phyloP scores from a whole-genome alignment of 2,113 vertebrate genomes.

The Aegotheles bennettii region DNA sequence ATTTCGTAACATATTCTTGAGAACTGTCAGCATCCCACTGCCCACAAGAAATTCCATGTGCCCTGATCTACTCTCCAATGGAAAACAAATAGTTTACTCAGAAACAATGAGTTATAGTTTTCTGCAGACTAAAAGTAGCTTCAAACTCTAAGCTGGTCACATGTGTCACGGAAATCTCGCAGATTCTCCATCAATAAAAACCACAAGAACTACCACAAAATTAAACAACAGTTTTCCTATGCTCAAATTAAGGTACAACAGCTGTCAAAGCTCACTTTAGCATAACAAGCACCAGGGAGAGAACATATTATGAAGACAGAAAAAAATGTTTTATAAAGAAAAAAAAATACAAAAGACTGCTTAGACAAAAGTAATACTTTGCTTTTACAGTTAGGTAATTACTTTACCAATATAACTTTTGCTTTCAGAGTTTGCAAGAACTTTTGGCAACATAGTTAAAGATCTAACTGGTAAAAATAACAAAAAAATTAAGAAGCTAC shows the following conservation, averaged over 20 bases:
- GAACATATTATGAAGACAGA: not conserved
- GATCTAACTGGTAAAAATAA: not conserved
- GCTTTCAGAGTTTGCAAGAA: not conserved
- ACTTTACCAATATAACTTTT: not conserved
- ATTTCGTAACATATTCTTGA: not conserved
- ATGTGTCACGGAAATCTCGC: not conserved
- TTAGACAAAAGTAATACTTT: not conserved
- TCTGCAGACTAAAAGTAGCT: not conserved
- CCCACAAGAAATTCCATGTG: not conserved
- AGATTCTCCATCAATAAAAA: not conserved
- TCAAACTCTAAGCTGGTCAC: not conserved
- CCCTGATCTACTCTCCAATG: not conserved
- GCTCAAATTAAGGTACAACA: not conserved
- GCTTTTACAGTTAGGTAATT: not conserved
- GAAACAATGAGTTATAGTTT: not conserved
- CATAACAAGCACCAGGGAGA: not conserved
- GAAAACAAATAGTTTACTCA: not conserved
- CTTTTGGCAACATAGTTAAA: not conserved
- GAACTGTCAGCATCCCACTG: not conserved
- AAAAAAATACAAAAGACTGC: not conserved
- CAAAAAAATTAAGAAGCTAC: not conserved
- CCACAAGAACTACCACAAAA: not conserved
- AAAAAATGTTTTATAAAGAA: not conserved
- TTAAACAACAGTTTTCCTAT: not conserved
- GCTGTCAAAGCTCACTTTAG: not conserved